phyloP scores from a whole-genome alignment of 2,888 invertebrate species.

The Drosophila formosana region DNA sequence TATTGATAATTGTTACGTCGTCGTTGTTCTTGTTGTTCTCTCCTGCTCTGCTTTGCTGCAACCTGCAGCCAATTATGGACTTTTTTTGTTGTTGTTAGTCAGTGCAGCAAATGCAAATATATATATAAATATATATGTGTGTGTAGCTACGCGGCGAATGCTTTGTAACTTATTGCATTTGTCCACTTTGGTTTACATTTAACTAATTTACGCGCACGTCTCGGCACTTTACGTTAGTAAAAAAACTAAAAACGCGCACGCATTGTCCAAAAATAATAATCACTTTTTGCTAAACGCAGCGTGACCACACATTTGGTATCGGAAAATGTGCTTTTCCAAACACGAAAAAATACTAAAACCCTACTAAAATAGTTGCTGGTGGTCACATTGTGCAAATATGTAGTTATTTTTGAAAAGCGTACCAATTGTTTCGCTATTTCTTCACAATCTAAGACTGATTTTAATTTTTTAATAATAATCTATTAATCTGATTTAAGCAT shows the following conservation, averaged over 20 bases:
- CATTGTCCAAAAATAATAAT: constrained; percentile 48
- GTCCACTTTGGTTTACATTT: constrained; percentile 16
- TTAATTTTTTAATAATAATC: no score
- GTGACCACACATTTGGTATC: neutral
- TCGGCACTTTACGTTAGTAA: constrained; percentile 19
- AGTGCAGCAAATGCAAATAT: neutral
- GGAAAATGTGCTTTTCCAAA: neutral
- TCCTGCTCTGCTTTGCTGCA: constrained; percentile 25
- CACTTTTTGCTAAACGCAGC: neutral
- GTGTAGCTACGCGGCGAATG: neutral
- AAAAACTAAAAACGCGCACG: constrained; percentile 40
- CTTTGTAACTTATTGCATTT: neutral
- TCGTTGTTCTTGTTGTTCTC: constrained; percentile 16
- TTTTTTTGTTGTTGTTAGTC: neutral
- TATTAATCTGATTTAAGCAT: no score
- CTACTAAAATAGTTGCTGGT: no score
- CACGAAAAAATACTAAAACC: neutral
- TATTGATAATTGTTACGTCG: constrained; percentile 17
- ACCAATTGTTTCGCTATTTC: no score
- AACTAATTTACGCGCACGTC: constrained; percentile 26
- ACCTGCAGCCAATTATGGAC: constrained; percentile 41
- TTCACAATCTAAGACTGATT: no score
- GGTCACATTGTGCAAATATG: neutral
- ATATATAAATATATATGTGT: neutral
- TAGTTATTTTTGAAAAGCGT: neutral